phyloP scores from a whole-genome alignment of 2,888 invertebrate genomes.

The Euplagia quadripunctaria region DNA sequence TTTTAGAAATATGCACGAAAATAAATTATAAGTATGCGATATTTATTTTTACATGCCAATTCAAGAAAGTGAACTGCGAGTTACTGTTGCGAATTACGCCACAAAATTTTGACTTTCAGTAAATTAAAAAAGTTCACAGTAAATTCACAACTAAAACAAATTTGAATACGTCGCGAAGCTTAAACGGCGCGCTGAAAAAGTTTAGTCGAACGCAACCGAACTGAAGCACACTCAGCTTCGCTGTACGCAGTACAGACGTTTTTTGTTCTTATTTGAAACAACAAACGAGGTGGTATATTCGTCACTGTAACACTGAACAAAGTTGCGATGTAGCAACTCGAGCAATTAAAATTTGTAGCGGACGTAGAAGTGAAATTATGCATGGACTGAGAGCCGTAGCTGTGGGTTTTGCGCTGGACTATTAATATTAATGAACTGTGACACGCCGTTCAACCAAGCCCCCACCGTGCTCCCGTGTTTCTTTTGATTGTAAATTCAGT shows the following conservation, averaged over 20 bases:
- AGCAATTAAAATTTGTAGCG: slow-evolving; percentile 81
- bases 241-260: slow-evolving; percentile 41
- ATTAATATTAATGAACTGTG: slow-evolving; percentile 86
- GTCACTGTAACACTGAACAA: slow-evolving; percentile 60
- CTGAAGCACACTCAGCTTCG: slow-evolving; percentile 38
- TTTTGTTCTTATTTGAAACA: slow-evolving; percentile 54
- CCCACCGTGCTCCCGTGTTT: slow-evolving; percentile 67
- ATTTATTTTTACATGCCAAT: too few relatives aligned
- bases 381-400: slow-evolving; percentile 79
- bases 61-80: too few relatives aligned
- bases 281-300: slow-evolving; percentile 55
- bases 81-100: not conserved
- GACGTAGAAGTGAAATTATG: slow-evolving; percentile 78
- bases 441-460: slow-evolving; percentile 73
- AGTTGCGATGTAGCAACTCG: slow-evolving; percentile 70
- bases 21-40: too few relatives aligned
- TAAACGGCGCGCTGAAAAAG: slow-evolving; percentile 45
- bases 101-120: slow-evolving; percentile 28
- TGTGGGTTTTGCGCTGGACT: slow-evolving; percentile 69
- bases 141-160: slow-evolving; percentile 51
- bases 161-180: slow-evolving; percentile 51
- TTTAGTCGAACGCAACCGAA: slow-evolving; percentile 48
- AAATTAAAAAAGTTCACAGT: slow-evolving; percentile 49
- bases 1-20: too few relatives aligned
- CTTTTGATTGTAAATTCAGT: slow-evolving; percentile 82